Evolutionary conservation across 2,888 invertebrate species (phyloP), one percentile per base, ranked within the genome.

Genomic region (Vesta saturnalis): DNA sequence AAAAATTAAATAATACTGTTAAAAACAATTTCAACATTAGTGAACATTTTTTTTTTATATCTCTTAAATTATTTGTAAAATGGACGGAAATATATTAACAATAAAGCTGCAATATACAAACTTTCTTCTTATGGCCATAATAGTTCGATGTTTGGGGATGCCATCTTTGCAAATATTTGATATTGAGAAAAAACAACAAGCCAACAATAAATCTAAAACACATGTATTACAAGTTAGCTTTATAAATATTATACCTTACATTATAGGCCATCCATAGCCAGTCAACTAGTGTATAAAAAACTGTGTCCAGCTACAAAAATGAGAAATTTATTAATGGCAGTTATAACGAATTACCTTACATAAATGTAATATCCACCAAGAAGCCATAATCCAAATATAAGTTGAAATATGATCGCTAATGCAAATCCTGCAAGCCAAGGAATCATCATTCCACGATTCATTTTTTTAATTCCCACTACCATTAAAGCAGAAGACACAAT

Each of bases 331-430:
- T 22, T 1, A 5, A n/a, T 63, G 14, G 19, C 54, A 52, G 39
- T 54, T 52, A 52, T 52, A 43, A 1, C 14, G n/a, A n/a, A n/a
- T n/a, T n/a, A 46, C 89, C 92, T 92, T 83, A 95, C 95, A 85
- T 95, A 95, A 78, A 95, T 95, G 78, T 96, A 96, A 80, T 96
- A 96, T 70, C 95, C 94, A 70, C 93, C 94, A 39, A 95, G 85
- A 1, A 95, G 86, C 94, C 95, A 95, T 22, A 95, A 83, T 3
- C 95, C 94, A 82, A 94, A 95, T 1, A 90, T 80, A 4, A 94
- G 83, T 82, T 95, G 94, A 81, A 94, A 94, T 0, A 89, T 69
- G 56, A 94, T 91, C 12, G 90, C 88, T 8, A 92, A 75, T 0
- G 89, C 90, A 86, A 94, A 90, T 0, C 88, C 84, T 10, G 86